Conservation (phyloP, 2,113 vertebrate species). For the Hypocryptadius cinnamomeus region DNA sequence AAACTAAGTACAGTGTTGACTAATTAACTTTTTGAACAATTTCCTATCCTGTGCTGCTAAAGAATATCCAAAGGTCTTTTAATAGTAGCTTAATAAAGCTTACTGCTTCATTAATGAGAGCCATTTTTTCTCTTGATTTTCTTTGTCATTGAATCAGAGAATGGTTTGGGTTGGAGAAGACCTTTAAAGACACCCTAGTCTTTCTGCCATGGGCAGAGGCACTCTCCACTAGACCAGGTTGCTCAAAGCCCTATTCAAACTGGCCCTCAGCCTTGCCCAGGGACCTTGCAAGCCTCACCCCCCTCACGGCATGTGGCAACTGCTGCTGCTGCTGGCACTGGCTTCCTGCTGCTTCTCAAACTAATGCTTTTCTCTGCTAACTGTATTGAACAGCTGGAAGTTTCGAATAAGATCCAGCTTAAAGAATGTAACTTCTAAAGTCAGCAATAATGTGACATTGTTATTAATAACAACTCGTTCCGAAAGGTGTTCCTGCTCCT, state of each 20-base stretch:
- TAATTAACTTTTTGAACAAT: background rate
- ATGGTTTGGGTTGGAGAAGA: background rate
- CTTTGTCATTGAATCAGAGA: background rate
- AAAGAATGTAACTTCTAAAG: background rate
- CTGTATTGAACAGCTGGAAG: background rate
- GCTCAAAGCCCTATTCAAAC: background rate
- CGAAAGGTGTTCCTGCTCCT: background rate
- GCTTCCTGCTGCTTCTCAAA: background rate
- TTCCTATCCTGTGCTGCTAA: background rate
- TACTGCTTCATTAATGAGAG: background rate
- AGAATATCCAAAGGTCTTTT: background rate
- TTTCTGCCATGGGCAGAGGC: background rate
- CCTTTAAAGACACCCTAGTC: background rate
- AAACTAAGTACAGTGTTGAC: background rate
- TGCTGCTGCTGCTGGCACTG: background rate
- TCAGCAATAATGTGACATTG: background rate
- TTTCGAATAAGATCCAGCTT: background rate
- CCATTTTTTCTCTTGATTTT: background rate
- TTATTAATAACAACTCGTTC: background rate
- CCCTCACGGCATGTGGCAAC: background rate
- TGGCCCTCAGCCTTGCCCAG: background rate
- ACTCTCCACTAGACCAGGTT: background rate
- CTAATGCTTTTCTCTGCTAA: background rate
- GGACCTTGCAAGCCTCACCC: background rate
- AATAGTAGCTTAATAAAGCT: background rate